phyloP scores from a whole-genome alignment of 2,888 invertebrate species.

The Diplazon laetatorius region DNA sequence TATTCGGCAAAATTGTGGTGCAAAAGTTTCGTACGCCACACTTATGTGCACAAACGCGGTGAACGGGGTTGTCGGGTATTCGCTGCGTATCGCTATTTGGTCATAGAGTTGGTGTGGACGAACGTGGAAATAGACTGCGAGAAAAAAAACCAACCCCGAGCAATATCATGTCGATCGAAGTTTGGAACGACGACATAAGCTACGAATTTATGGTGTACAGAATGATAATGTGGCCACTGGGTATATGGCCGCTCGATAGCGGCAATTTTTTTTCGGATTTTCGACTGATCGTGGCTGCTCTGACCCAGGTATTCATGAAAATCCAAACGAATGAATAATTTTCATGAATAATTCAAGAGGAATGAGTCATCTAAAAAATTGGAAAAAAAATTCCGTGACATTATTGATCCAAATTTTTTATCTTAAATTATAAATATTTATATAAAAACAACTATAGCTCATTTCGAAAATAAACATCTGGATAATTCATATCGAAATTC shows the following conservation, averaged over 20 bases:
- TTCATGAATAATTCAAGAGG: too few species aligned
- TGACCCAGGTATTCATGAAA: conserved; percentile 58
- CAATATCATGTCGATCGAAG: conserved; percentile 38
- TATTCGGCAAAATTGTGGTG: conserved; percentile 12
- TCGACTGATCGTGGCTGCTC: conserved; percentile 61
- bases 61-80: background rate
- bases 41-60: conserved; percentile 4
- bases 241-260: conserved; percentile 65
- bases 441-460: too few species aligned
- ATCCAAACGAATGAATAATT: background rate
- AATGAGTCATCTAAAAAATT: too few species aligned
- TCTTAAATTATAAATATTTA: too few species aligned
- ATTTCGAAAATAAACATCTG: too few species aligned
- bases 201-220: conserved; percentile 65
- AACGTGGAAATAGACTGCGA: conserved; percentile 10
- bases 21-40: background rate
- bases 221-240: conserved; percentile 67
- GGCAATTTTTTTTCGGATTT: conserved; percentile 59
- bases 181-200: conserved; percentile 62
- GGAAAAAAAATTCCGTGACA: too few species aligned
- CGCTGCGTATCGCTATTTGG: background rate
- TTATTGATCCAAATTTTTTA: too few species aligned
- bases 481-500: too few species aligned
- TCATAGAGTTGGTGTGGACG: conserved; percentile 1
- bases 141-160: background rate